These are phyloP conservation scores for Alouatta palliata DNA, from an alignment of 2,113 vertebrate species.

Conservation along the genomic window DNA sequence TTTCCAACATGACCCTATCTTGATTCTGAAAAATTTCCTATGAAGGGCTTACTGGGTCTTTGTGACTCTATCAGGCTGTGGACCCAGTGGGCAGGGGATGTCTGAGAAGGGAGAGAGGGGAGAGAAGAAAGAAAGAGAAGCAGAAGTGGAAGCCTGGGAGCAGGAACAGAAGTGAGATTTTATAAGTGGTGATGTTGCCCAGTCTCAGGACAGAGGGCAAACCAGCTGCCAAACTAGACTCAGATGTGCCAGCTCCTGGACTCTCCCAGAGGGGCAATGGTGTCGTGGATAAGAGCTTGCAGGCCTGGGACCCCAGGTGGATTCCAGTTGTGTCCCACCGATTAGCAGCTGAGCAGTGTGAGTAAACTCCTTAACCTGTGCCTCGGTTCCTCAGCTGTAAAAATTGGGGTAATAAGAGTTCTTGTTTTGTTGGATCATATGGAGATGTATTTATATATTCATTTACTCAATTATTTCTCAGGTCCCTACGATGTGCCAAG, in stretches of 20 bases:
- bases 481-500: background rate
- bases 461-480: background rate
- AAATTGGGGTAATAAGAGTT: background rate
- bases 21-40: background rate
- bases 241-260: background rate
- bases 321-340: background rate
- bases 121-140: background rate
- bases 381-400: background rate
- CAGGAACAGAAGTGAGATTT: background rate
- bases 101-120: background rate
- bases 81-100: background rate
- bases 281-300: background rate
- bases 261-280: accelerated
- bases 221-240: background rate
- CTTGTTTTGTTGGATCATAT: background rate
- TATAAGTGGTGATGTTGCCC: background rate
- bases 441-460: background rate
- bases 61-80: background rate
- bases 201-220: background rate
- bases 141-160: background rate
- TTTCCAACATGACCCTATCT: background rate
- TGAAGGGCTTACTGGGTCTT: background rate
- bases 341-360: background rate
- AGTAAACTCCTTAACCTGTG: background rate
- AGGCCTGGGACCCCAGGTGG: no score